Percentiles rank a stretch among this genome's conserved stretches.
phyloP scores from a whole-genome alignment of 2,113 vertebrate species.

The Sinocyclocheilus anophthalmus region DNA sequence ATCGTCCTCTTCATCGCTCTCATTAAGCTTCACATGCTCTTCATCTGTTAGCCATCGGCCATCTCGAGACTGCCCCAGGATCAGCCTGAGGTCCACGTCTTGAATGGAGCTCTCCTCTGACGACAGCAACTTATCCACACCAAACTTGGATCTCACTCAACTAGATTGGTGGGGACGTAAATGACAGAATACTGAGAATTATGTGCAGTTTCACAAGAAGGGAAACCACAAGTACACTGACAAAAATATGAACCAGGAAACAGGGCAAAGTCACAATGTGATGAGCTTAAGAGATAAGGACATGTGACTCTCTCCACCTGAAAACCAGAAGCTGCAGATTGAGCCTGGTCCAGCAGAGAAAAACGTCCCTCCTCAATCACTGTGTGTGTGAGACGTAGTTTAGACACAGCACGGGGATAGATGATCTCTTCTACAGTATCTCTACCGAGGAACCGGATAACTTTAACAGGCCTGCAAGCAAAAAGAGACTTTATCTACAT shows the following conservation, averaged over 20 bases:
- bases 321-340: constrained; percentile 70
- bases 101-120: constrained; percentile 82
- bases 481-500: background rate
- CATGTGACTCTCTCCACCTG: constrained; percentile 73
- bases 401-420: constrained; percentile 82
- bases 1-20: constrained; percentile 61
- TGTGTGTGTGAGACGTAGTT: constrained; percentile 82
- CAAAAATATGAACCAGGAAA: constrained; percentile 22
- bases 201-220: background rate
- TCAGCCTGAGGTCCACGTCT: constrained; percentile 80
- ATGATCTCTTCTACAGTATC: constrained; percentile 92
- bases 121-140: constrained; percentile 87
- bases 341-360: constrained; percentile 76
- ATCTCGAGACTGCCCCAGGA: constrained; percentile 80
- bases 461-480: constrained; percentile 85
- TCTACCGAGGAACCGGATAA: constrained; percentile 86
- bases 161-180: constrained; percentile 2
- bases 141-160: constrained; percentile 92
- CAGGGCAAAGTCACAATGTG: background rate
- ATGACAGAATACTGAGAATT: background rate
- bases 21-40: constrained; percentile 42
- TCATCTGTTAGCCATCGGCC: constrained; percentile 80
- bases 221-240: background rate
- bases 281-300: background rate
- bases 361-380: constrained; percentile 88